Evolutionary conservation across 2,888 invertebrate species (phyloP).

Genomic region (Patella ulyssiponensis): DNA sequence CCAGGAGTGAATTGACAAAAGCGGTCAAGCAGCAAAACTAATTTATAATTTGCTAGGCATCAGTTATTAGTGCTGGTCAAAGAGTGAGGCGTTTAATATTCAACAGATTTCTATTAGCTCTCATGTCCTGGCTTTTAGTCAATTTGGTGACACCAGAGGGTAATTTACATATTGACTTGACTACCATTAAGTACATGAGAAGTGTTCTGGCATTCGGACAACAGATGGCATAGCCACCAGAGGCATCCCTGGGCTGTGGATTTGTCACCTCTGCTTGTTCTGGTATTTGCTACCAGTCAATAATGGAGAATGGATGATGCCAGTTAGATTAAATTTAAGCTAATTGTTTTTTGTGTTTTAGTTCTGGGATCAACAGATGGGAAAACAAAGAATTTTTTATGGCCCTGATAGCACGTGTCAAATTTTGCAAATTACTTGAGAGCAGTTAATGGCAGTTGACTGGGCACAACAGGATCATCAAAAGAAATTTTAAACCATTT

Average conservation of each 20-base stretch:
- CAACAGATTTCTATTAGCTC: constrained; percentile 1
- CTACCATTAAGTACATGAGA: not conserved
- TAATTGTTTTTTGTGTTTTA: not conserved
- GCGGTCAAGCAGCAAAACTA: not conserved
- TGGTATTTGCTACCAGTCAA: not conserved
- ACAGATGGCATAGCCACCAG: constrained; percentile 17
- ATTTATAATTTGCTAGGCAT: not conserved
- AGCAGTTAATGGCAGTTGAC: too few species aligned
- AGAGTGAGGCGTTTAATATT: constrained; percentile 3
- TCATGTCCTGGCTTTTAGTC: not conserved
- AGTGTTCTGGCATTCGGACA: constrained; percentile 15
- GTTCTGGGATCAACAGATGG: too few species aligned
- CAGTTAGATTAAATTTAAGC: not conserved
- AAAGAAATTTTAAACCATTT: too few species aligned
- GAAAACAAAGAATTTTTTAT: too few species aligned
- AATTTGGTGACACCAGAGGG: not conserved
- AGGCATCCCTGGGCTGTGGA: not conserved
- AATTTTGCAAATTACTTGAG: too few species aligned
- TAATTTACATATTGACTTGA: not conserved
- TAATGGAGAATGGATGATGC: constrained; percentile 5
- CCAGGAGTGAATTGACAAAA: not conserved
- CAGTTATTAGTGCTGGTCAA: not conserved
- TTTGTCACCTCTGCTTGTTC: not conserved
- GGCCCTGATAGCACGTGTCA: too few species aligned
- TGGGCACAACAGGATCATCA: too few species aligned